Percentiles rank a stretch among this genome's conserved stretches.
Evolutionary conservation across 2,797 vertebrate genomes (phyloP).

Genomic region (Falco novaeseelandiae): DNA sequence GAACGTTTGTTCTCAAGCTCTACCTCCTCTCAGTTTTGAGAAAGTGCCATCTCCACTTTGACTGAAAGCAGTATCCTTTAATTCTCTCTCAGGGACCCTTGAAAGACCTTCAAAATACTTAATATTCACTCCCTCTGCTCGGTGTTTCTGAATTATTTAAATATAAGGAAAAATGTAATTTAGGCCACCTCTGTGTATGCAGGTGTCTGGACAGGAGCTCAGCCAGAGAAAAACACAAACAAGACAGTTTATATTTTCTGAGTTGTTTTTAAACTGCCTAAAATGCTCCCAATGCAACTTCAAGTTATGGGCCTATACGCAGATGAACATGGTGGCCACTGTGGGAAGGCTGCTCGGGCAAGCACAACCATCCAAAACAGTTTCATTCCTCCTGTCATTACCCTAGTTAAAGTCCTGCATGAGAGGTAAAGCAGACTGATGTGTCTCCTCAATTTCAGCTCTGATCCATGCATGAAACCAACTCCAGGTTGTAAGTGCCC

Average conservation of each 20-base stretch:
- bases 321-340: background rate
- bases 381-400: background rate
- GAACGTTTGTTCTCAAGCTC: background rate
- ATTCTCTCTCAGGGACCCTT: background rate
- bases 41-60: background rate
- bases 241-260: background rate
- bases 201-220: background rate
- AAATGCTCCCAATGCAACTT: background rate
- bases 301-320: background rate
- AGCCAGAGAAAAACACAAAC: background rate
- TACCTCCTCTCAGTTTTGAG: background rate
- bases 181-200: background rate
- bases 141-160: conserved; percentile 23
- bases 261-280: background rate
- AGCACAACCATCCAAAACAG: background rate
- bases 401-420: background rate
- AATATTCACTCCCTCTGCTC: background rate
- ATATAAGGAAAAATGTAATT: background rate
- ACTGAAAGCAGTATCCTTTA: background rate
- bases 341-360: background rate
- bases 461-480: background rate
- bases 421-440: background rate
- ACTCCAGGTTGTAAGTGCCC: background rate
- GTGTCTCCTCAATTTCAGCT: background rate
- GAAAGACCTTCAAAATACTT: background rate